Evolutionary conservation across 2,113 vertebrate genomes (phyloP).

Genomic region (Eclectus roratus): DNA sequence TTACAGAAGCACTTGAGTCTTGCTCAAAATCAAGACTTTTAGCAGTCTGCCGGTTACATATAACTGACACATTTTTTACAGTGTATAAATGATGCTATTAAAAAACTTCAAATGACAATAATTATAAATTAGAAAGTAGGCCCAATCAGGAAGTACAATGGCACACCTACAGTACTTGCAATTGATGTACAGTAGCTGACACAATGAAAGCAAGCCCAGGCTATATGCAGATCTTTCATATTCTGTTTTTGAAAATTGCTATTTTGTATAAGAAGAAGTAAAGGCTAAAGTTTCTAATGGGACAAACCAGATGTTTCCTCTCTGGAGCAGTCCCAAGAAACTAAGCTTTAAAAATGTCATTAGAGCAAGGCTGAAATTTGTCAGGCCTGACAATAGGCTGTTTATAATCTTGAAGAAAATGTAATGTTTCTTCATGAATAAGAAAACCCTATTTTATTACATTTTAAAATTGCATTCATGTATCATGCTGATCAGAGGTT

Average conservation of each 20-base stretch:
- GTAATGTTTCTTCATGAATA: background rate
- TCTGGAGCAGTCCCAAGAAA: constrained; percentile 19
- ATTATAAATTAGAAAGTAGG: background rate
- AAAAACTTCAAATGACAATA: background rate
- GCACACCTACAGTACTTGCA: background rate
- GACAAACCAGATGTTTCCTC: constrained; percentile 40
- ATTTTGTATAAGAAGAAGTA: background rate
- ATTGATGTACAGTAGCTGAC: background rate
- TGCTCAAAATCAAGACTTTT: background rate
- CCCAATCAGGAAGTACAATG: background rate
- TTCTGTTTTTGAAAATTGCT: background rate
- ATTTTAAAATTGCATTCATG: background rate
- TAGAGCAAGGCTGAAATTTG: constrained; percentile 20
- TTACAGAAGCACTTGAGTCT: background rate
- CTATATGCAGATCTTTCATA: background rate
- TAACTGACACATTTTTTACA: background rate
- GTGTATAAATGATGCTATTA: background rate
- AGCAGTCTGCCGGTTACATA: background rate
- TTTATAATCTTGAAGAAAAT: constrained; percentile 21
- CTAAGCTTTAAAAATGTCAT: constrained; percentile 28
- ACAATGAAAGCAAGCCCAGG: background rate
- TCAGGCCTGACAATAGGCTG: background rate
- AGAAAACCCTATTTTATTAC: background rate
- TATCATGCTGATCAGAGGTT: background rate
- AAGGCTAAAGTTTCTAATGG: background rate